Percentiles rank a stretch among this genome's conserved stretches.
Conservation (phyloP, 2,888 invertebrate genomes). For the Drosophila meridionalis region DNA sequence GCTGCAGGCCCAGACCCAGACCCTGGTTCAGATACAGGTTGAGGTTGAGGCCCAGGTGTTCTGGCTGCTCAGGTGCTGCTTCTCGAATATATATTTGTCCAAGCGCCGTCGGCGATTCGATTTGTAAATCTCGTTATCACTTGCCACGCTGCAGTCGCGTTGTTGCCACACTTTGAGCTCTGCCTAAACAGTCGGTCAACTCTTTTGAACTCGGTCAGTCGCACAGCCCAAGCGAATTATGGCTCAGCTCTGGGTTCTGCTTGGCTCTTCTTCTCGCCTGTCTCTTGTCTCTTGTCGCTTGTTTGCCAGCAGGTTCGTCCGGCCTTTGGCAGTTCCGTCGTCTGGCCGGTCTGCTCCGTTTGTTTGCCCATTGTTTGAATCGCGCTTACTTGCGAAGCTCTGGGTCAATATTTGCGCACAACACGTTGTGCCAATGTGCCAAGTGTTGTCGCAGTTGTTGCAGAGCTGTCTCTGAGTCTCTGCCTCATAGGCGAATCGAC, state of each 20-base stretch:
- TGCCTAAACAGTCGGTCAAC: conserved; percentile 60
- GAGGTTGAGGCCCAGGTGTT: conserved; percentile 38
- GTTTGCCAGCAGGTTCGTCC: conserved; percentile 57
- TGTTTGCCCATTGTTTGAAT: conserved; percentile 80
- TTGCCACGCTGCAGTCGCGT: conserved; percentile 31
- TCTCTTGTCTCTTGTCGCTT: conserved; percentile 9
- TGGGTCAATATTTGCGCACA: conserved; percentile 76
- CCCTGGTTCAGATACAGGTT: no score
- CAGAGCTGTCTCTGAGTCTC: background rate
- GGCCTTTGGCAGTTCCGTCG: conserved; percentile 35
- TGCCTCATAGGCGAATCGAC: background rate
- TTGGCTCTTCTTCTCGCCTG: background rate
- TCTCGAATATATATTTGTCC: conserved; percentile 58
- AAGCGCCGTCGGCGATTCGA: conserved; percentile 79
- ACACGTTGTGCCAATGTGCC: conserved; percentile 81
- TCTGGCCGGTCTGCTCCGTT: conserved; percentile 22
- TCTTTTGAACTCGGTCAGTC: conserved; percentile 39
- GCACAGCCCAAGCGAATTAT: conserved; percentile 69
- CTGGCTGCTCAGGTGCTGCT: conserved; percentile 23
- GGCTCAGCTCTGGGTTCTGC: conserved; percentile 29
- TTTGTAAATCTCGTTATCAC: conserved; percentile 83
- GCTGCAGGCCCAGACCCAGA: background rate
- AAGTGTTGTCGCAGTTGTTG: conserved; percentile 59
- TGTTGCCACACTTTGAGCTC: conserved; percentile 54
- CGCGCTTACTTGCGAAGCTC: conserved; percentile 82